Evolutionary conservation across 2,113 vertebrate species (phyloP), one percentile per base, ranked within the genome.

Genomic region (Hipposideros armiger): DNA sequence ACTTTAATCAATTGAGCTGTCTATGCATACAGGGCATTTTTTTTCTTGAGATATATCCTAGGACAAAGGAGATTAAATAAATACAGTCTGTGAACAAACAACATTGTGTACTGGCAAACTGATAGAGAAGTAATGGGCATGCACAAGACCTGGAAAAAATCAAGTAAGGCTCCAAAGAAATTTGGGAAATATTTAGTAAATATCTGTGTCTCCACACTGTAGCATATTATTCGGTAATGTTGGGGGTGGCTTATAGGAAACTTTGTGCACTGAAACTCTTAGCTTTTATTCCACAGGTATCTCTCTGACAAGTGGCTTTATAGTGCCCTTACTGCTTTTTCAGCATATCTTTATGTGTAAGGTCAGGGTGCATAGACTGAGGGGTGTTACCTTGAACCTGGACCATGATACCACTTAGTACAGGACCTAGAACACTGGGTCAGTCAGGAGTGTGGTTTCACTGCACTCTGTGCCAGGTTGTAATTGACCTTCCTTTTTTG

Each of bases 281-380:
- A 26, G 5, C 3, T 82, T 93, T 94, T 64, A 72, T 81, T 67
- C 28, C 20, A 82, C 2, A 87, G 32, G 11, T 32, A 24, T 64
- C 9, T 83, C 32, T 87, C 50, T 91, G 30, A 26, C 36, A 90
- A 80, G n/a, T 90, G 58, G 52, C 4, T 92, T 94, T 93, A 56
- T 22, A 52, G 19, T 89, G 7, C 3, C 9, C 2, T 73, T 80
- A 77, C 42, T 84, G 30, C 56, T 92, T 42, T 54, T 87, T 82
- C 20, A 73, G 52, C 15, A n/a, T 9, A 52, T 84, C 4, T 50
- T 84, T 90, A 28, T 94, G 28, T 32, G 6, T 6, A 36, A 42
- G 30, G n/a, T 87, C 42, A 67, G 26, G 72, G 13, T 90, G 9
- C 30, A n/a, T 56, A 47, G 15, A 86, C 10, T 66, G 9, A 62